phyloP scores from a whole-genome alignment of 2,888 invertebrate species.

The Lapara coniferarum region DNA sequence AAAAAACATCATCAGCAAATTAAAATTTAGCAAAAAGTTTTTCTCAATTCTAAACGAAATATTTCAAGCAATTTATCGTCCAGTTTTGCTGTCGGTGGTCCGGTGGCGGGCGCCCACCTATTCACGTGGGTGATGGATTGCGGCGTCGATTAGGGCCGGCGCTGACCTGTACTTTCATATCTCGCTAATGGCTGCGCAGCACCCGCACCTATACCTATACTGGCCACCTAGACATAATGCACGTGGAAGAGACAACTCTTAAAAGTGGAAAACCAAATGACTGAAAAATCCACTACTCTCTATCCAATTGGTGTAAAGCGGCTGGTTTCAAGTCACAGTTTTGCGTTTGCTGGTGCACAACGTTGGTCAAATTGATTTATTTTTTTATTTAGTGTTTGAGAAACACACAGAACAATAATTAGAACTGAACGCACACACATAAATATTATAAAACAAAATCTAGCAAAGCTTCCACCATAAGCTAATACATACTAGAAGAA shows the following conservation, averaged over 20 bases:
- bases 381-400: too few relatives aligned
- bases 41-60: background rate
- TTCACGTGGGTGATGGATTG: conserved; percentile 81
- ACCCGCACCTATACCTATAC: conserved; percentile 23
- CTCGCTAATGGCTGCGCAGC: conserved; percentile 71
- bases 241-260: background rate
- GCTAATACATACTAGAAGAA: too few relatives aligned
- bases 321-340: too few relatives aligned
- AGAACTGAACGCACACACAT: too few relatives aligned
- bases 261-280: too few relatives aligned
- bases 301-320: too few relatives aligned
- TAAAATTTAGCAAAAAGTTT: background rate
- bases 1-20: background rate
- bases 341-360: too few relatives aligned
- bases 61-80: background rate
- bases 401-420: too few relatives aligned
- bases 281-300: too few relatives aligned
- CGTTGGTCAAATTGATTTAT: too few relatives aligned
- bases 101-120: conserved; percentile 66
- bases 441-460: too few relatives aligned
- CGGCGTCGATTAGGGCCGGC: conserved; percentile 80
- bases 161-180: conserved; percentile 83
- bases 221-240: background rate
- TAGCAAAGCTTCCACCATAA: too few relatives aligned
- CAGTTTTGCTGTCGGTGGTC: conserved; percentile 15